A percentile compares a stretch with the other conserved stretches of the same genome.
These are phyloP conservation scores for Synanceia verrucosa DNA, from an alignment of 2,797 vertebrate genomes.

Conservation along the genomic window DNA sequence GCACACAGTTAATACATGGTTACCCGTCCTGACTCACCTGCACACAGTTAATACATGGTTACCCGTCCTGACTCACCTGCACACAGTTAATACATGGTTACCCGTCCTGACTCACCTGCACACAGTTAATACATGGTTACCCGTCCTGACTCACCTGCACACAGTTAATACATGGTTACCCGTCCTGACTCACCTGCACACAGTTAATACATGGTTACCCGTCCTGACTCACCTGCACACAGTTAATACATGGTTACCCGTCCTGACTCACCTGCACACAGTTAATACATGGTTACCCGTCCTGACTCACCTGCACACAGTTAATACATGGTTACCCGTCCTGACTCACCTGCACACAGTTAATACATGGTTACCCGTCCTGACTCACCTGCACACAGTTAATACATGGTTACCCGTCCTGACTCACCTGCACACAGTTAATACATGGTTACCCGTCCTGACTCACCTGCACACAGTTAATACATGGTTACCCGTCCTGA, in stretches of 20 bases:
- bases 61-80: slow-evolving; percentile 8
- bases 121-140: slow-evolving; percentile 22
- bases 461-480: slow-evolving; percentile 20
- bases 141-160: slow-evolving; percentile 18
- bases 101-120: no score
- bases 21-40: no score
- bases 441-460: slow-evolving; percentile 4
- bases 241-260: slow-evolving; percentile 27
- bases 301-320: slow-evolving; percentile 21
- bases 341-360: no score
- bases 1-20: slow-evolving; percentile 16
- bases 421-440: slow-evolving; percentile 37
- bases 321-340: slow-evolving; percentile 31
- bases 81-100: slow-evolving; percentile 25
- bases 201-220: slow-evolving; percentile 16
- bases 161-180: slow-evolving; percentile 27
- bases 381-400: slow-evolving; percentile 20
- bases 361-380: slow-evolving; percentile 6
- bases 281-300: slow-evolving; percentile 12
- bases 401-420: no score
- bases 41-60: slow-evolving; percentile 26
- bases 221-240: slow-evolving; percentile 23
- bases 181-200: no score
- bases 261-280: no score
- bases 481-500: no score